Percentiles rank a stretch among this genome's conserved stretches.
phyloP scores from a whole-genome alignment of 2,888 invertebrate species.

The Eulithis testata region DNA sequence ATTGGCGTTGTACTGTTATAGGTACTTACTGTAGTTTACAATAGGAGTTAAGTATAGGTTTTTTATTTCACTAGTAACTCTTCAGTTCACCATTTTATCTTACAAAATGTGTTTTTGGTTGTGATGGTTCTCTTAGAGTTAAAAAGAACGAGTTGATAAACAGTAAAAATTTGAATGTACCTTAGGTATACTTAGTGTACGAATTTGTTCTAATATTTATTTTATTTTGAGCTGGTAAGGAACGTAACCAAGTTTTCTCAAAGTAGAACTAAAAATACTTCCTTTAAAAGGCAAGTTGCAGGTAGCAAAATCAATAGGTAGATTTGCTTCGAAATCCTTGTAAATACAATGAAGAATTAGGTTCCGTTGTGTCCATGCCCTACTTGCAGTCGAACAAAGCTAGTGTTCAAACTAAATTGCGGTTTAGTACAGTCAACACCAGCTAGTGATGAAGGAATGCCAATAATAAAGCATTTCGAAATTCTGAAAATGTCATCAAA shows the following conservation, averaged over 20 bases:
- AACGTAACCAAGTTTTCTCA: too few species aligned
- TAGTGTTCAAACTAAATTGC: constrained; percentile 15
- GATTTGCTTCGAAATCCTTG: constrained; percentile 38
- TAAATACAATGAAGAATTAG: constrained; percentile 38
- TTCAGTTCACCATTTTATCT: not conserved
- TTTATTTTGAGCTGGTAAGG: not conserved
- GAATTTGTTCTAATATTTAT: not conserved
- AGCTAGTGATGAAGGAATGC: too few species aligned
- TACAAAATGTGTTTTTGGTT: constrained; percentile 1
- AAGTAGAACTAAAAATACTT: not conserved
- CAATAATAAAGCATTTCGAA: too few species aligned
- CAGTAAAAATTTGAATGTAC: too few species aligned
- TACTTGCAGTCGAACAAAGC: constrained; percentile 18
- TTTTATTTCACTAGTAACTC: not conserved
- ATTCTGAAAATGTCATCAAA: too few species aligned
- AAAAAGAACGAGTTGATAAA: not conserved
- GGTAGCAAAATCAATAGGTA: not conserved
- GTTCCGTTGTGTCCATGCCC: constrained; percentile 26
- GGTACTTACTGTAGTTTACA: not conserved
- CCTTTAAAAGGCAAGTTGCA: constrained; percentile 6
- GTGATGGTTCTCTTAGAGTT: not conserved
- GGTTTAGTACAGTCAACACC: constrained; percentile 5
- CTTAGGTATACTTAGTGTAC: not conserved
- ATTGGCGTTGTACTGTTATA: not conserved
- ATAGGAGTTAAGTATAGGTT: not conserved